Conservation (phyloP, 2,888 invertebrate genomes). For the Pollenia amentaria region DNA sequence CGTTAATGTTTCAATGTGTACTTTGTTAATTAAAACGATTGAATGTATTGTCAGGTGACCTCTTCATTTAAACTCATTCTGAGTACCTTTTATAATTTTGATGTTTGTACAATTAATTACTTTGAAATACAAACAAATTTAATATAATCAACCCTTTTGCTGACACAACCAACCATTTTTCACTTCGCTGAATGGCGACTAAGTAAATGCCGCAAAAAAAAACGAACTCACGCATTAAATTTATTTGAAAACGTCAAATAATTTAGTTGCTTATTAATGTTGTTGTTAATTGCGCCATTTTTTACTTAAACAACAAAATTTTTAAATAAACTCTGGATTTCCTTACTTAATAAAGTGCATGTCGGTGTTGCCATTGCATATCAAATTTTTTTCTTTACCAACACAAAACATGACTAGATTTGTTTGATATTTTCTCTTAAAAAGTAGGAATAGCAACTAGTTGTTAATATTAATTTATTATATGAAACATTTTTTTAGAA, state of each 20-base stretch:
- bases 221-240: constrained; percentile 57
- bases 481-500: no score
- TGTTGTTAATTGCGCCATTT: no score
- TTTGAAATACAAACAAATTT: constrained; percentile 72
- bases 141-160: constrained; percentile 53
- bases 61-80: constrained; percentile 33
- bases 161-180: constrained; percentile 4
- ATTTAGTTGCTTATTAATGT: neutral
- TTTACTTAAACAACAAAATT: no score
- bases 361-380: no score
- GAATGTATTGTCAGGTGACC: constrained; percentile 71
- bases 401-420: no score
- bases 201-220: constrained; percentile 6
- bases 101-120: constrained; percentile 71
- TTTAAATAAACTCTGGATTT: neutral
- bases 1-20: constrained; percentile 29
- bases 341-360: neutral
- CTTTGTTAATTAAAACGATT: constrained; percentile 70
- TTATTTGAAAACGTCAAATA: neutral
- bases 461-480: no score
- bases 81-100: constrained; percentile 37
- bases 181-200: neutral
- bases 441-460: no score
- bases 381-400: no score
- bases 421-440: no score